A percentile compares a stretch with the other conserved stretches of the same genome.
These are phyloP conservation scores for Polydrusus cervinus DNA, from an alignment of 2,888 invertebrate species.

Conservation along the genomic window DNA sequence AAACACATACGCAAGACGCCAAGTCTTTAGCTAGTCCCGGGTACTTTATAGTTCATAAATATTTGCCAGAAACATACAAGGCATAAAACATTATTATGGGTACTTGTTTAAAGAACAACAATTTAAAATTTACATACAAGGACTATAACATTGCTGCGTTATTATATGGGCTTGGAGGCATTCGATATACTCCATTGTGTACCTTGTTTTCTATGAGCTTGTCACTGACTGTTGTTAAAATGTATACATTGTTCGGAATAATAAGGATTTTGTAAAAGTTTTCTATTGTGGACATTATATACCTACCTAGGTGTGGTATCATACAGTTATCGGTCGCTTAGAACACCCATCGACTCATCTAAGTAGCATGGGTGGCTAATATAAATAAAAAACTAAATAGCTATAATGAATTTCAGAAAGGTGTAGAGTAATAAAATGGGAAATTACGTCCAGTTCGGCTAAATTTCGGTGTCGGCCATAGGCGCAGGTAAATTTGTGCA, in stretches of 20 bases:
- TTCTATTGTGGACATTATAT: background rate
- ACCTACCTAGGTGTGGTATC: background rate
- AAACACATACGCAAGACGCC: background rate
- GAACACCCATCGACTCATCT: background rate
- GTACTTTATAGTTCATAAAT: constrained; percentile 20
- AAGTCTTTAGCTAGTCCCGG: background rate
- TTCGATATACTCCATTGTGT: background rate
- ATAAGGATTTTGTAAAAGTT: constrained; percentile 3
- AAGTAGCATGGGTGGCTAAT: no score
- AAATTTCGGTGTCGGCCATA: no score
- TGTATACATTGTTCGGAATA: background rate
- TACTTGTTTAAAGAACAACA: constrained; percentile 25
- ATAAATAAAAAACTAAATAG: no score
- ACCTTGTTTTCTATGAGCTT: background rate
- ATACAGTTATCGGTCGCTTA: no score
- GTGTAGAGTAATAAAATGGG: no score
- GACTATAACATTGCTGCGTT: constrained; percentile 12
- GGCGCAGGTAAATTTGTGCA: no score
- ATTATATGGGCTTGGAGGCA: constrained; percentile 3
- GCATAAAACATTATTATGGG: constrained; percentile 15
- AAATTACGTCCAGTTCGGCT: no score
- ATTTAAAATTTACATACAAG: constrained; percentile 26
- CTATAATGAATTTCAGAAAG: no score
- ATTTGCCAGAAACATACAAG: constrained; percentile 4
- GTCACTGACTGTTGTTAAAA: background rate